Conservation (phyloP, 2,113 vertebrate genomes). For the Etheostoma cragini region DNA sequence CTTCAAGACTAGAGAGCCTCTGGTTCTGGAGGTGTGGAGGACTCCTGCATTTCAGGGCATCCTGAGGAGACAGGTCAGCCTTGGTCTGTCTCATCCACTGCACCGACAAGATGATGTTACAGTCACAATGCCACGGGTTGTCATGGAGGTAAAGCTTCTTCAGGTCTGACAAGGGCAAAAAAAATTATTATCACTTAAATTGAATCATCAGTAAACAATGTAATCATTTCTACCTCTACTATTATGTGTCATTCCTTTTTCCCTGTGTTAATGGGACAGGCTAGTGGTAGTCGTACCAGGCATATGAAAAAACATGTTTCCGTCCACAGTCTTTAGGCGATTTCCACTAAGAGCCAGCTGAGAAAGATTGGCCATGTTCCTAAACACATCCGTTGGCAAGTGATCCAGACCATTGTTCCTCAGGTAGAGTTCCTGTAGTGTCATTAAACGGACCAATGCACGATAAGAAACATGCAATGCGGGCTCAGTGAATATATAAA, state of each 20-base stretch:
- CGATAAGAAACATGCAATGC: not conserved
- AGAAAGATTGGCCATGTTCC: conserved; percentile 76
- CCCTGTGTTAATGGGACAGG: conserved; percentile 11
- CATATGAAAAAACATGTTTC: conserved; percentile 74
- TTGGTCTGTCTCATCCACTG: conserved; percentile 75
- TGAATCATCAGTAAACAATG: conserved; percentile 2
- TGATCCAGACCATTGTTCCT: conserved; percentile 81
- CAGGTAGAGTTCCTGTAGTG: conserved; percentile 80
- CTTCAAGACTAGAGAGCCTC: conserved; percentile 68
- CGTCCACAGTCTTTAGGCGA: conserved; percentile 80
- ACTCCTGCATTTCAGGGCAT: conserved; percentile 65
- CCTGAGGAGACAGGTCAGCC: conserved; percentile 61
- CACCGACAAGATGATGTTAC: conserved; percentile 76
- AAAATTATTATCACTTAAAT: not conserved
- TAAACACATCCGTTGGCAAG: conserved; percentile 78
- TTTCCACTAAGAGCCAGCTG: conserved; percentile 84
- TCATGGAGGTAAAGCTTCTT: conserved; percentile 81
- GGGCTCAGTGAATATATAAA: not conserved
- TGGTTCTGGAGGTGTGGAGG: conserved; percentile 75
- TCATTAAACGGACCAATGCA: not conserved
- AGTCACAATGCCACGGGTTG: conserved; percentile 85
- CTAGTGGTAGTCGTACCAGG: conserved; percentile 67
- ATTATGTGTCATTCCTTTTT: not conserved
- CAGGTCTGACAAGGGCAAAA: conserved; percentile 66
- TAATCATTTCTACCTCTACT: not conserved